phyloP scores from a whole-genome alignment of 2,888 invertebrate species.

The Diogma glabrata region DNA sequence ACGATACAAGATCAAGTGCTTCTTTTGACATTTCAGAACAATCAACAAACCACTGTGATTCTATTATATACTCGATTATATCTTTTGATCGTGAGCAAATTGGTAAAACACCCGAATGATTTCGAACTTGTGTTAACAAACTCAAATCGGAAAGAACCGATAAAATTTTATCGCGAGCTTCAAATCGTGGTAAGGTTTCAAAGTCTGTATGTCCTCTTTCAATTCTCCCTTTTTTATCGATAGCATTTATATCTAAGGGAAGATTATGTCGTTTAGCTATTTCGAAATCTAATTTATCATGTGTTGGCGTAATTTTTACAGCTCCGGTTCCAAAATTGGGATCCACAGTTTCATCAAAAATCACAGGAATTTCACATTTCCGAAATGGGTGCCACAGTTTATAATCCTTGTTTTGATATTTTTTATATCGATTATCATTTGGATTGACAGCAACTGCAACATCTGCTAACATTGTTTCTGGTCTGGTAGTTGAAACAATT shows the following conservation, averaged over 20 bases:
- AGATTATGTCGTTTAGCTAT: constrained; percentile 64
- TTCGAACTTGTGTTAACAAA: constrained; percentile 47
- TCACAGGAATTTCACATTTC: constrained; percentile 60
- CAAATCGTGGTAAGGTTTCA: constrained; percentile 57
- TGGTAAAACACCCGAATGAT: constrained; percentile 71
- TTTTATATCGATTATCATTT: constrained; percentile 50
- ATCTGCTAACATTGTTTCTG: constrained; percentile 93
- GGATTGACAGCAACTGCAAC: constrained; percentile 92
- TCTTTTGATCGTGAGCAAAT: constrained; percentile 84
- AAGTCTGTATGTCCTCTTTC: constrained; percentile 44
- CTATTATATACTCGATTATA: constrained; percentile 73
- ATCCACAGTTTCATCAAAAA: constrained; percentile 72
- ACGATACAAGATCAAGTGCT: constrained; percentile 54
- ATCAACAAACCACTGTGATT: constrained; percentile 88
- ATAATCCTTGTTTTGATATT: constrained; percentile 24
- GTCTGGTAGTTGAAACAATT: constrained; percentile 79
- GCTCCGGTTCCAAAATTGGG: constrained; percentile 79
- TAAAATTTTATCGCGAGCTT: constrained; percentile 56
- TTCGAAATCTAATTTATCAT: constrained; percentile 74
- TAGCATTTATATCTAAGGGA: constrained; percentile 49
- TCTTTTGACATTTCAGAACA: constrained; percentile 61
- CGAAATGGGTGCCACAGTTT: constrained; percentile 64
- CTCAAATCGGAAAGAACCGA: constrained; percentile 49
- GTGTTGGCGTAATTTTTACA: constrained; percentile 90
- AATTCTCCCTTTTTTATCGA: constrained; percentile 63